Percentiles rank a stretch among this genome's conserved stretches.
Conservation (phyloP, 2,113 vertebrate species). For the Ciconia maguari region DNA sequence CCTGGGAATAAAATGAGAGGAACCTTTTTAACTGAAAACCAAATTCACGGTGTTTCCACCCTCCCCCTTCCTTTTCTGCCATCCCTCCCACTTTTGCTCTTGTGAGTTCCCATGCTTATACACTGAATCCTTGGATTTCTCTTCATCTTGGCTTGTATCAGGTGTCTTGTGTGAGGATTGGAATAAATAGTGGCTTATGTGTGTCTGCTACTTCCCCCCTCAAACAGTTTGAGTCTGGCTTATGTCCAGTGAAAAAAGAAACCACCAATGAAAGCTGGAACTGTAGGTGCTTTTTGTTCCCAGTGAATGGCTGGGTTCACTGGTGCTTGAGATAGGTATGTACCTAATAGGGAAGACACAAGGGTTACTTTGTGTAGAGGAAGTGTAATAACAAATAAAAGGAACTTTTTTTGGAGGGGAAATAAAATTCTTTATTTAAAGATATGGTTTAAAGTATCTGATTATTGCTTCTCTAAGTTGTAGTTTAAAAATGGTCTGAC, state of each 20-base stretch:
- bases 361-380: conserved; percentile 55
- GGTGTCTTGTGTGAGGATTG: conserved; percentile 51
- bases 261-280: conserved; percentile 37
- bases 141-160: conserved; percentile 55
- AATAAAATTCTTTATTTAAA: background rate
- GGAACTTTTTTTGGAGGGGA: background rate
- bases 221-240: conserved; percentile 48
- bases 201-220: conserved; percentile 19
- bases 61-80: conserved; percentile 11
- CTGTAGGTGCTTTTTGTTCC: conserved; percentile 70
- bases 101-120: conserved; percentile 55
- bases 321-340: conserved; percentile 48
- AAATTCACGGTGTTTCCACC: background rate
- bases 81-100: background rate
- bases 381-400: conserved; percentile 57
- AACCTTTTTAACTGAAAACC: background rate
- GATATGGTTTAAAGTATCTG: background rate
- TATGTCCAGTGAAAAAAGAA: conserved; percentile 59
- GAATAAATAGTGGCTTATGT: conserved; percentile 62
- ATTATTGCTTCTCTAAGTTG: background rate
- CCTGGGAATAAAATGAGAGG: conserved; percentile 21
- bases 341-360: conserved; percentile 58
- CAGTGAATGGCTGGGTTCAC: conserved; percentile 34
- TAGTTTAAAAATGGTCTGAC: background rate
- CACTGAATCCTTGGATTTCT: background rate